Percentiles rank a stretch among this genome's conserved stretches.
Evolutionary conservation across 2,888 invertebrate species (phyloP).

Genomic region (Fabriciana adippe): DNA sequence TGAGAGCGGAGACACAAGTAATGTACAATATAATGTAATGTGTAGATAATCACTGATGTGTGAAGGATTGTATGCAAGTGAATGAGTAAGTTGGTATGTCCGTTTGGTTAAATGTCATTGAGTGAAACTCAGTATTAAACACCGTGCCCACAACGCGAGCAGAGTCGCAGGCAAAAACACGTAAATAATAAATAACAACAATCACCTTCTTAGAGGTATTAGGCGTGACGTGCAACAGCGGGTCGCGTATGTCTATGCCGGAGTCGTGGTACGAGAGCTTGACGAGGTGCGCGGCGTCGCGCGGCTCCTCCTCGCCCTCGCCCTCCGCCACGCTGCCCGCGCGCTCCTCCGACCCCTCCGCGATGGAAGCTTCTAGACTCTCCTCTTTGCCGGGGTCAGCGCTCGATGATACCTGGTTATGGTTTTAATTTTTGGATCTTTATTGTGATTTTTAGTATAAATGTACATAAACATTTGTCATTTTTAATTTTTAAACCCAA

Average conservation of each 20-base stretch:
- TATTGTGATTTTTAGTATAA: too few relatives aligned
- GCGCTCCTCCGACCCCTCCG: slow-evolving; percentile 47
- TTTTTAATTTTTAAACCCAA: neutral
- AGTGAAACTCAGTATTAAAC: too few relatives aligned
- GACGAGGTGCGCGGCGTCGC: slow-evolving; percentile 82
- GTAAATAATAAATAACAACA: neutral
- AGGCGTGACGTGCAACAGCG: slow-evolving; percentile 85
- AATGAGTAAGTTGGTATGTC: too few relatives aligned
- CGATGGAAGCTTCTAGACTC: slow-evolving; percentile 57
- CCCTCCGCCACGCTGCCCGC: slow-evolving; percentile 58
- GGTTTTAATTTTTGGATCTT: too few relatives aligned
- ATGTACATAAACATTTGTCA: neutral
- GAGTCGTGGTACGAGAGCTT: slow-evolving; percentile 95
- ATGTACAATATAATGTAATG: too few relatives aligned
- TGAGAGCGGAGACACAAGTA: too few relatives aligned
- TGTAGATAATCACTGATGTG: too few relatives aligned
- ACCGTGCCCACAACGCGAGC: too few relatives aligned
- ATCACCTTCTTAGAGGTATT: slow-evolving; percentile 85
- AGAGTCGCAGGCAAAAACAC: too few relatives aligned
- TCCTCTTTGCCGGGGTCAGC: slow-evolving; percentile 68
- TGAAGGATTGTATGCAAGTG: too few relatives aligned
- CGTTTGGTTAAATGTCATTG: too few relatives aligned
- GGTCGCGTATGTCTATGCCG: slow-evolving; percentile 93
- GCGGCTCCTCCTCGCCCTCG: slow-evolving; percentile 62
- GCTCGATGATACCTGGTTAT: slow-evolving; percentile 65